Evolutionary conservation across 2,113 vertebrate genomes (phyloP).

Genomic region (Rhineura floridana): DNA sequence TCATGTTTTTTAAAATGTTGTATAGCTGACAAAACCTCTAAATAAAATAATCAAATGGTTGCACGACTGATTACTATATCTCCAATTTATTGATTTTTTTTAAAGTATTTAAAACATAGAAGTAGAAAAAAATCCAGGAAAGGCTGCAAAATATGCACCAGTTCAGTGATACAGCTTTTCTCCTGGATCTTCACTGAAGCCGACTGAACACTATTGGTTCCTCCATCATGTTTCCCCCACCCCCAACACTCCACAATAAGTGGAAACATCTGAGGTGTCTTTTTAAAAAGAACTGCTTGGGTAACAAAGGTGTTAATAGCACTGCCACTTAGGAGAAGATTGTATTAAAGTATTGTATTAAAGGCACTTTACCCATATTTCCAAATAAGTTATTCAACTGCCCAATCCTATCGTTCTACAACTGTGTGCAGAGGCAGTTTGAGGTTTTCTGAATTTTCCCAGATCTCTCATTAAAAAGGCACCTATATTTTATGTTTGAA

Average conservation of each 20-base stretch:
- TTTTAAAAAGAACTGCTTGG: not conserved
- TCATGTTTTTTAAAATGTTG: not conserved
- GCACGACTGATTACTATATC: not conserved
- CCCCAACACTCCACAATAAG: not conserved
- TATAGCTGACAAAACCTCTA: not conserved
- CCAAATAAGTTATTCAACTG: too few relatives aligned
- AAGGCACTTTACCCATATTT: too few relatives aligned
- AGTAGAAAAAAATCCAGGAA: not conserved
- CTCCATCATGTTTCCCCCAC: not conserved
- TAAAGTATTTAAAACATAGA: not conserved
- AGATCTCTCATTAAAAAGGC: not conserved
- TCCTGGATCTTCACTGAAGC: accelerated
- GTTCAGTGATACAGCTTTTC: accelerated
- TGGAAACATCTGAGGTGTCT: too few relatives aligned
- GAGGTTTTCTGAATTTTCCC: not conserved
- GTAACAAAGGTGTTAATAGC: not conserved
- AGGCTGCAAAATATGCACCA: too few relatives aligned
- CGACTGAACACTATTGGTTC: not conserved
- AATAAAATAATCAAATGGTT: not conserved
- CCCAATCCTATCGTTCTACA: too few relatives aligned
- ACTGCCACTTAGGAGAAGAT: not conserved
- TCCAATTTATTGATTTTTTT: not conserved
- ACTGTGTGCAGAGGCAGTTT: too few relatives aligned
- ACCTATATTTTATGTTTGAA: not conserved
- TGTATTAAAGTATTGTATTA: not conserved